Evolutionary conservation across 2,888 invertebrate genomes (phyloP).

Genomic region (Cylloceria caligata): DNA sequence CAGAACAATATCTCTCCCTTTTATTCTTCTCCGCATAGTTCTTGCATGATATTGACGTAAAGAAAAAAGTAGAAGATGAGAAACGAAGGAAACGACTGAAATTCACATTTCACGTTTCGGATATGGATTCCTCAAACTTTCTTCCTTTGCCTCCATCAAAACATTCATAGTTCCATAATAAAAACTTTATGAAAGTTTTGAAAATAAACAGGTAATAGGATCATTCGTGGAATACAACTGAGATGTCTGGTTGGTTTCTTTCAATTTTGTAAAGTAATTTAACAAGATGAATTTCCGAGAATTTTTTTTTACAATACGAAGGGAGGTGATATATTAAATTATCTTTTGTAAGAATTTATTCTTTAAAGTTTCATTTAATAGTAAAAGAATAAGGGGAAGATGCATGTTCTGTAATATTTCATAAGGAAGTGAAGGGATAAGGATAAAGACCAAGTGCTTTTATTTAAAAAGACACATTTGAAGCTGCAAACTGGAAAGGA

Average conservation of each 20-base stretch:
- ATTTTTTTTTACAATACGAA: not conserved
- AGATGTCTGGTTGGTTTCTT: not conserved
- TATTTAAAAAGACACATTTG: no score
- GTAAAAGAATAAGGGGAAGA: no score
- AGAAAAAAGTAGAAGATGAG: not conserved
- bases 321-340: not conserved
- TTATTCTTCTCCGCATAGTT: not conserved
- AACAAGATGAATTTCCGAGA: not conserved
- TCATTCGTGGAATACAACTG: not conserved
- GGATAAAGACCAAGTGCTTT: no score
- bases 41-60: not conserved
- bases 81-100: not conserved
- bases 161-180: not conserved
- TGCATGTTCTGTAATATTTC: no score
- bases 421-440: no score
- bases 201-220: not conserved
- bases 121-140: not conserved
- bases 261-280: not conserved
- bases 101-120: conserved; percentile 1
- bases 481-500: no score
- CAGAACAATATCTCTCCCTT: not conserved
- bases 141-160: not conserved
- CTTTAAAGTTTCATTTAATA: no score
- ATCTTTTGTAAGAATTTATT: not conserved
- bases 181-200: conserved; percentile 10